Conservation (phyloP, 1,140 invertebrate species). For the Brachionus koreanus region DNA sequence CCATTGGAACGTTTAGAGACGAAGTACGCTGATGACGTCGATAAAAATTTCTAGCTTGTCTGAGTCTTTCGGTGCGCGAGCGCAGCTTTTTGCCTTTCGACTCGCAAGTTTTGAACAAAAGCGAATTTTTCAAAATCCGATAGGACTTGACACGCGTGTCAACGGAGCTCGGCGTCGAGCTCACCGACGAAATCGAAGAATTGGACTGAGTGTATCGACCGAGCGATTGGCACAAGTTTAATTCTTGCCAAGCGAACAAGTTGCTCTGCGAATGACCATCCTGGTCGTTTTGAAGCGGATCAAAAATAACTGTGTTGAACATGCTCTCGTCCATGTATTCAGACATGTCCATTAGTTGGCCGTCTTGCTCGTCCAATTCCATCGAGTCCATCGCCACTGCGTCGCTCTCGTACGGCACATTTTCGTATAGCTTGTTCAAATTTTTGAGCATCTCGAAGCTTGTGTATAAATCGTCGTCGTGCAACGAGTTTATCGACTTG, state of each 20-base stretch:
- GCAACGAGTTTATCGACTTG: not conserved
- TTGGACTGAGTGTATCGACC: not conserved
- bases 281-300: not conserved
- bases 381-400: not conserved
- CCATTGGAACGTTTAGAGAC: not conserved
- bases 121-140: not conserved
- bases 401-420: slow-evolving; percentile 1
- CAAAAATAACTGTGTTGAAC: slow-evolving; percentile 9
- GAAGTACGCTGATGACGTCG: slow-evolving; percentile 3
- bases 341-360: not conserved
- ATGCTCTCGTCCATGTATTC: slow-evolving; percentile 1
- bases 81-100: not conserved
- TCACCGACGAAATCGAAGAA: not conserved
- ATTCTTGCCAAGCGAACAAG: not conserved
- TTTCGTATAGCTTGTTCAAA: slow-evolving; percentile 17
- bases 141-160: not conserved
- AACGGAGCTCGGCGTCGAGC: not conserved
- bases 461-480: not conserved
- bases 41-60: slow-evolving; percentile 13
- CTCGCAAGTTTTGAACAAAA: not conserved
- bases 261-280: not conserved
- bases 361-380: not conserved
- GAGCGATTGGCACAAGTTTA: not conserved
- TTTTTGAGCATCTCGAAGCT: slow-evolving; percentile 20
- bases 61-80: not conserved